phyloP scores from a whole-genome alignment of 2,113 vertebrate species.

The Cavia aperea region DNA sequence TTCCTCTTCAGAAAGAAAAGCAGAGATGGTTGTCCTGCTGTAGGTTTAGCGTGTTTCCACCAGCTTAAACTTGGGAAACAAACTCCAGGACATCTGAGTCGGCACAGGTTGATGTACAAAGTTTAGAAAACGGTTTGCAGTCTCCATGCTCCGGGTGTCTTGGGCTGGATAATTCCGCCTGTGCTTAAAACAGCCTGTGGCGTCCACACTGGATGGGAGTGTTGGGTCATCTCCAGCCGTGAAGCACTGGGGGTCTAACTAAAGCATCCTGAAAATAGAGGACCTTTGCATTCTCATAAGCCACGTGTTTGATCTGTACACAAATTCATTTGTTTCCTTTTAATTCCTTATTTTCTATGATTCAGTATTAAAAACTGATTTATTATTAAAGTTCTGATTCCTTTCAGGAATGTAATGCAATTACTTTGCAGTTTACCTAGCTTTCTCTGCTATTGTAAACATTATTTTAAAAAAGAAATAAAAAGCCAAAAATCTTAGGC shows the following conservation, averaged over 20 bases:
- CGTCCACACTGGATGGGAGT: neutral
- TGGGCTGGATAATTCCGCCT: neutral
- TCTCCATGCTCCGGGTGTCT: neutral
- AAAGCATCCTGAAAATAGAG: neutral
- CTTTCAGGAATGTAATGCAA: neutral
- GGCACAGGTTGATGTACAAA: neutral
- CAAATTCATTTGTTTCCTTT: neutral
- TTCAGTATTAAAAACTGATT: neutral
- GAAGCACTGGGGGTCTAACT: neutral
- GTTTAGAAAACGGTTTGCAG: neutral
- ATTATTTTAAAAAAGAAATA: neutral
- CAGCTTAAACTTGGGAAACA: neutral
- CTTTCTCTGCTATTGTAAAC: neutral
- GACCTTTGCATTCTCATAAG: neutral
- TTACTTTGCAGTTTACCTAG: neutral
- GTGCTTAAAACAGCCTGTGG: neutral
- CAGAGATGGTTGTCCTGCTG: neutral
- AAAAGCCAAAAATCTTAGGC: neutral
- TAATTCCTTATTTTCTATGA: neutral
- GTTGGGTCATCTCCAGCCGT: neutral
- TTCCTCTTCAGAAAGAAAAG: slow-evolving; percentile 34
- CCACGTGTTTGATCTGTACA: neutral
- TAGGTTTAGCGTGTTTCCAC: neutral
- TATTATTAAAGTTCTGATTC: neutral
- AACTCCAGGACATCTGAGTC: neutral